Conservation (phyloP, 2,113 vertebrate species). For the Mesoclemmys tuberculata region DNA sequence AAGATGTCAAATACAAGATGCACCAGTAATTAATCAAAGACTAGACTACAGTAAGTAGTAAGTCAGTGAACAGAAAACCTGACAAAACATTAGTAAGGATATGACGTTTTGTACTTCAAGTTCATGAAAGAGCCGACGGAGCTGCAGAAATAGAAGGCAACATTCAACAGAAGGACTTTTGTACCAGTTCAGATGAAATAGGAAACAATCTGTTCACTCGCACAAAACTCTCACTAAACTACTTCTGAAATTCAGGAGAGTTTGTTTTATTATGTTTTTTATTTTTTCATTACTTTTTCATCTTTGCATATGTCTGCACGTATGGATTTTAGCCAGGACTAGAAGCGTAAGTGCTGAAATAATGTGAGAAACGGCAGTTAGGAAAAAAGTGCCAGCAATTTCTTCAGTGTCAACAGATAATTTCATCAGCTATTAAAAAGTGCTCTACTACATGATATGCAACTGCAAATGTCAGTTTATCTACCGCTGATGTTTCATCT, state of each 20-base stretch:
- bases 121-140: not conserved
- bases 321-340: not conserved
- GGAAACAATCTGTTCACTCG: not conserved
- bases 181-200: not conserved
- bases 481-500: not conserved
- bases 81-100: not conserved
- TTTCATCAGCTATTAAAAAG: not conserved
- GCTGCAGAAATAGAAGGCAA: not conserved
- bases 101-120: not conserved
- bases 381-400: fast-evolving
- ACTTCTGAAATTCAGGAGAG: not conserved
- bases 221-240: not conserved
- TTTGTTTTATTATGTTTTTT: not conserved
- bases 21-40: not conserved
- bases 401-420: not conserved
- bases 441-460: not conserved
- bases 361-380: not conserved
- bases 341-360: not conserved
- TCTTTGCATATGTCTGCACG: not conserved
- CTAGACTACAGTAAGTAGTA: not conserved
- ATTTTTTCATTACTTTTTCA: not conserved
- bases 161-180: not conserved
- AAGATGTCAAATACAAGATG: not conserved
- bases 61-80: not conserved
- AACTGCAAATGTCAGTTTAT: not conserved